A percentile compares a stretch with the other conserved stretches of the same genome.
phyloP scores from a whole-genome alignment of 2,113 vertebrate genomes.

The Nymphicus hollandicus region DNA sequence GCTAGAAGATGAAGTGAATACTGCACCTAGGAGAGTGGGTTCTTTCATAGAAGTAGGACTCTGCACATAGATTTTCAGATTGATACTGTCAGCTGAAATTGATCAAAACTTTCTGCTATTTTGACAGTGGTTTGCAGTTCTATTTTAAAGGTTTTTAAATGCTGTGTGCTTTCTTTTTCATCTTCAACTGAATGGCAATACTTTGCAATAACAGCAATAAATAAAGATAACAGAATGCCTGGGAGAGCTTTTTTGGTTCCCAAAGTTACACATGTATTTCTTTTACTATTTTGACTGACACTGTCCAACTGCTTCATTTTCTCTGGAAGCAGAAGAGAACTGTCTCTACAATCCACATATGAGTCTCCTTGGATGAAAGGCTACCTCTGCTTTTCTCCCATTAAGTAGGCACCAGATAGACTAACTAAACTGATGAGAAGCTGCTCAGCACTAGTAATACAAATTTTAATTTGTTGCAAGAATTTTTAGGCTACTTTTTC shows the following conservation, averaged over 20 bases:
- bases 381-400: neutral
- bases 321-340: neutral
- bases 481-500: neutral
- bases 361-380: neutral
- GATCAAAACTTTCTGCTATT: neutral
- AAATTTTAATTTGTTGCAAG: neutral
- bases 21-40: neutral
- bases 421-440: neutral
- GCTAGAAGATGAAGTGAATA: neutral
- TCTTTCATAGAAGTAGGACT: neutral
- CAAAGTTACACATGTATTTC: neutral
- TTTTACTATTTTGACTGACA: neutral
- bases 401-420: neutral
- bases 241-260: neutral
- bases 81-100: neutral
- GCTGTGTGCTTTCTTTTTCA: neutral
- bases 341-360: neutral
- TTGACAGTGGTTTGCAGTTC: neutral
- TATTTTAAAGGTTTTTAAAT: neutral
- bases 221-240: neutral
- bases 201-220: neutral
- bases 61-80: neutral
- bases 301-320: neutral
- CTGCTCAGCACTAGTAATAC: neutral
- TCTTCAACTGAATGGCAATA: neutral